A percentile compares a stretch with the other conserved stretches of the same genome.
These are phyloP conservation scores for Lophotriccus pileatus DNA, from an alignment of 2,797 vertebrate genomes.

Conservation along the genomic window DNA sequence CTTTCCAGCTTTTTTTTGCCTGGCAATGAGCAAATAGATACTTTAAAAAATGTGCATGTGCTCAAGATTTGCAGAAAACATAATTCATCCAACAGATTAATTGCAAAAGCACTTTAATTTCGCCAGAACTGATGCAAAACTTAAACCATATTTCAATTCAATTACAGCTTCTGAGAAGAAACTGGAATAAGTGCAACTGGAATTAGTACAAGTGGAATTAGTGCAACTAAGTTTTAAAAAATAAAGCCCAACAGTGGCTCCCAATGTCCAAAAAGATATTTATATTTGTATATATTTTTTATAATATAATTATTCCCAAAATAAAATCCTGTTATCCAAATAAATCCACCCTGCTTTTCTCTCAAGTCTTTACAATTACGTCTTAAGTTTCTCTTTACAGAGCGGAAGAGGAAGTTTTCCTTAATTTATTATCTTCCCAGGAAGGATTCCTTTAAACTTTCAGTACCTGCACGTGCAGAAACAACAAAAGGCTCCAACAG, in stretches of 20 bases:
- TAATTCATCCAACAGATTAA: background rate
- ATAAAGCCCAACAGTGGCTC: background rate
- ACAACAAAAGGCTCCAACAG: background rate
- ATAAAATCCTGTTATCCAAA: background rate
- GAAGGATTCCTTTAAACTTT: background rate
- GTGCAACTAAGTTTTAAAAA: background rate
- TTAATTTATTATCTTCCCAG: background rate
- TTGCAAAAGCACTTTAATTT: background rate
- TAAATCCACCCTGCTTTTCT: background rate
- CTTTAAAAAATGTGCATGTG: background rate
- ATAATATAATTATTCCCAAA: background rate
- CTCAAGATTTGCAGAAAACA: background rate
- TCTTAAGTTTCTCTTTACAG: background rate
- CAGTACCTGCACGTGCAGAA: rapidly evolving
- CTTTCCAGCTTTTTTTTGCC: background rate
- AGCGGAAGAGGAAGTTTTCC: background rate
- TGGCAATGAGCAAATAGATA: background rate
- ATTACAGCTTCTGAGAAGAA: background rate
- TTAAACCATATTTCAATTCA: background rate
- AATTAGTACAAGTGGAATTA: background rate
- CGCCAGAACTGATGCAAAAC: background rate
- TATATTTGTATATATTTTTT: background rate
- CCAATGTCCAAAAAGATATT: background rate
- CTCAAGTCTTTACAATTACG: background rate
- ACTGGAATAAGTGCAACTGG: background rate